Base-by-base conservation (phyloP, 2,888 invertebrate genomes). In the Morpho deidamia region DNA sequence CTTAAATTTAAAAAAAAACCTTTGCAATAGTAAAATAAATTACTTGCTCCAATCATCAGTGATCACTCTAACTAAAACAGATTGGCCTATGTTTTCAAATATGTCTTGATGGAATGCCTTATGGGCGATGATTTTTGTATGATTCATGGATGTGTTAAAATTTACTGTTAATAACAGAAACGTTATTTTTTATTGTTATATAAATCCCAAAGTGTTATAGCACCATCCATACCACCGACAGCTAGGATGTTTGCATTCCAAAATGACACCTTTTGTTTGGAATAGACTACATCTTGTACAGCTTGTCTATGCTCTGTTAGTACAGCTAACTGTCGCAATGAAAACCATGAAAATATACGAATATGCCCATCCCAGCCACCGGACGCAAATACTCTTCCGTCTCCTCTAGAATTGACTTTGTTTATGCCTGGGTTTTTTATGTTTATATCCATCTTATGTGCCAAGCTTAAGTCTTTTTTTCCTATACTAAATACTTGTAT, bases 171-270 rank as follows among this genome's bases (percentile, higher is more conserved):
- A 1, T 40, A 11, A 40, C 0, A 11, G 8, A 40, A n/a, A 40
- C 4, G 49, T 62, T 80, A 73, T 61, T 72, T 67, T 62, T 83
- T 86, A 59, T 67, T 73, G 60, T 95, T 95, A 74, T 95, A 96
- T 67, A 96, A 90, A 85, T 95, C 93, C 95, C 95, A 96, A 53
- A 96, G 89, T 7, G 95, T 93, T 64, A 96, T 93, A 69, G 92
- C 92, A 62, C 94, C 94, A 78, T 96, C 95, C 58, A 93, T 91
- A 23, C 94, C 93, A 43, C 92, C 92, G 0, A 93, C 94, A 10
- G 95, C 95, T 93, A 95, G 94, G n/a, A 95, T 91, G 54, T 93
- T 92, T n/a, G 93, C 91, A 49, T 92, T 92, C 93, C 95, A 95
- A 64, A 91, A 87, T 53, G 91, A 88, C 7, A 95, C 92, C 60